These are phyloP conservation scores for Dryobota labecula DNA, from an alignment of 2,888 invertebrate species.

Conservation along the genomic window DNA sequence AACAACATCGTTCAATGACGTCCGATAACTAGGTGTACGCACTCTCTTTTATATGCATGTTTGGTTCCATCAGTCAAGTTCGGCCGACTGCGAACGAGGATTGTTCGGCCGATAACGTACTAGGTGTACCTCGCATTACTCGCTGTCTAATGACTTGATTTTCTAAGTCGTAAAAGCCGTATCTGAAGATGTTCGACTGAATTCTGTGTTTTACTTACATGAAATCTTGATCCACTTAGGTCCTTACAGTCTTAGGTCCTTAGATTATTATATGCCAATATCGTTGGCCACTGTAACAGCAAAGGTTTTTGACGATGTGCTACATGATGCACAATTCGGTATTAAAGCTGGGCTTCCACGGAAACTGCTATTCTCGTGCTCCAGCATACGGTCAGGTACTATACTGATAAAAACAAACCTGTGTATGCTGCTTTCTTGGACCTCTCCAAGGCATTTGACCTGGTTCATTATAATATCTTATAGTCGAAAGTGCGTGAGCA, in stretches of 20 bases:
- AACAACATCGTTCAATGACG: neutral
- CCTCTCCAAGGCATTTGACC: no score
- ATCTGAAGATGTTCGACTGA: constrained; percentile 51
- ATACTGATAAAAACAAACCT: no score
- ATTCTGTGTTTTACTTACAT: constrained; percentile 38
- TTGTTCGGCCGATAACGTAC: neutral
- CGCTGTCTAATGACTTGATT: constrained; percentile 84
- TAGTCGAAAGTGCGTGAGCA: no score
- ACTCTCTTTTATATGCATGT: neutral
- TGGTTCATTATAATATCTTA: no score
- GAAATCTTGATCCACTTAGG: constrained; percentile 26
- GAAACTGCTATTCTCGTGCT: no score
- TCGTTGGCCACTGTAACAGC: no score
- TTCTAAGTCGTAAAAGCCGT: constrained; percentile 78
- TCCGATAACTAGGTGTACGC: neutral
- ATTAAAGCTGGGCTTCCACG: no score
- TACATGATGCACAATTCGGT: no score
- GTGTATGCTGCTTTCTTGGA: no score
- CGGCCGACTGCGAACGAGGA: neutral
- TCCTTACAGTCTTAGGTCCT: constrained; percentile 15
- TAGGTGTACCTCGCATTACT: constrained; percentile 52
- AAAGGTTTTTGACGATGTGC: no score
- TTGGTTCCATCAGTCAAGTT: neutral
- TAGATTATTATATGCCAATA: no score
- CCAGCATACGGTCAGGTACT: no score